Base-by-base conservation (phyloP, 37 sponge, comb jelly and placozoan species). In the Lycopodina hypogea region DNA sequence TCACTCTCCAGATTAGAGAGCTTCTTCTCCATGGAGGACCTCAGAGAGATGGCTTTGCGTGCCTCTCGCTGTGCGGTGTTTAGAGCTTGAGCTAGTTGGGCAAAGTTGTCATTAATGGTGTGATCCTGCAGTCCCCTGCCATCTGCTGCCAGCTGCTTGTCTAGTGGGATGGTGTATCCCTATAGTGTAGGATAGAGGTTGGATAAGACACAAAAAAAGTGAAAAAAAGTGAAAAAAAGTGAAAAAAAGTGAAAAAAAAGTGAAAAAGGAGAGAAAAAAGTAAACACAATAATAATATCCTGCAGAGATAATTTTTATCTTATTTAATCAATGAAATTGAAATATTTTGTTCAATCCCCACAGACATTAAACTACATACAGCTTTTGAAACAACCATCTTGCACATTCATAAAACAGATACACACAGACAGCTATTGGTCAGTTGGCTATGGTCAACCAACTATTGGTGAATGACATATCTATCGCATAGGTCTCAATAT, bases 31-130 rank as follows among this genome's bases (percentile, higher is more conserved):
- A 96, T 91, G 60, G 80, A 69, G 37, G 95, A 82, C 4, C 99
- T 50, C 50, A 85, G 65, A 22, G 94, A 90, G 3, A 98, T 94
- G 24, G 99, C 94, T 36, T 96, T 86, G 9, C 99, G 82, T 17
- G 97, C 95, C 87, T 98, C 96, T 88, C 99, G 90, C 72, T 98
- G 96, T 0, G 99, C 99, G 12, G 95, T 96, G 87, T 96, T 96
- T 41, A 98, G 90, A 33, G 99, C 91, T 50, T 98, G 97, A 21
- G 99, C 87, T 23, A 98, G 87, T 66, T 98, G 95, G 56, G 99
- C 96, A 91, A 98, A 98, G 84, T 98, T 98, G 78, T 98, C 94
- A 42, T 96, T 98, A 68, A 98, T 98, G 55, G 88, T 93, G 78
- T 89, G 92, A 51, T 98, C 99, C 72, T 97, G 98, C 28, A 97